phyloP scores from a whole-genome alignment of 2,888 invertebrate species.

The Erebia ligea region DNA sequence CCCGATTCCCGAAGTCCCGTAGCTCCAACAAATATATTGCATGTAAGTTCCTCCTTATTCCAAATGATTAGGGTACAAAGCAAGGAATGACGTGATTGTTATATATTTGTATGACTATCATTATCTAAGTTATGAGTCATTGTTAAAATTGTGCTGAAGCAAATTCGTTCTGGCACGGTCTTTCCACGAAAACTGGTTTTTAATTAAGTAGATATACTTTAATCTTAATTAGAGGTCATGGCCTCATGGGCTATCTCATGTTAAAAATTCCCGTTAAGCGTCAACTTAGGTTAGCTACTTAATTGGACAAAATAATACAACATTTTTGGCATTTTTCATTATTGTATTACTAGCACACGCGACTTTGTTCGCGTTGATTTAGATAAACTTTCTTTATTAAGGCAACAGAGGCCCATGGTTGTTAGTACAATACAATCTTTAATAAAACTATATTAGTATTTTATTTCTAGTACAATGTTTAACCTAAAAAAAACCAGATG shows the following conservation, averaged over 20 bases:
- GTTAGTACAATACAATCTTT: too few species aligned
- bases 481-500: too few species aligned
- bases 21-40: slow-evolving; percentile 13
- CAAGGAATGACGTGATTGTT: slow-evolving; percentile 39
- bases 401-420: too few species aligned
- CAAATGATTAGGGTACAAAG: slow-evolving; percentile 47
- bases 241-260: slow-evolving; percentile 7
- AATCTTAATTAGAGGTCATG: slow-evolving; percentile 16
- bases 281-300: neutral
- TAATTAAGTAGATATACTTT: slow-evolving; percentile 5
- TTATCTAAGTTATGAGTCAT: slow-evolving; percentile 74
- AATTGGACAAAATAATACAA: too few species aligned
- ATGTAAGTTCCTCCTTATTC: slow-evolving; percentile 39
- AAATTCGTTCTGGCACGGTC: slow-evolving; percentile 19
- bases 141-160: slow-evolving; percentile 50
- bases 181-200: slow-evolving; percentile 29
- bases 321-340: too few species aligned
- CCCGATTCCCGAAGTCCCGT: slow-evolving; percentile 19
- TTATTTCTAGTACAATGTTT: too few species aligned
- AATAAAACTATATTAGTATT: too few species aligned
- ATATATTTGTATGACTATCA: slow-evolving; percentile 53
- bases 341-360: too few species aligned
- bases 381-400: too few species aligned
- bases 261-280: slow-evolving; percentile 3
- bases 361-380: too few species aligned